Evolutionary conservation across 92 coral and sea anemone genomes (phyloP), one percentile per base, ranked within the genome.

Genomic region (Epizoanthus ramosus): DNA sequence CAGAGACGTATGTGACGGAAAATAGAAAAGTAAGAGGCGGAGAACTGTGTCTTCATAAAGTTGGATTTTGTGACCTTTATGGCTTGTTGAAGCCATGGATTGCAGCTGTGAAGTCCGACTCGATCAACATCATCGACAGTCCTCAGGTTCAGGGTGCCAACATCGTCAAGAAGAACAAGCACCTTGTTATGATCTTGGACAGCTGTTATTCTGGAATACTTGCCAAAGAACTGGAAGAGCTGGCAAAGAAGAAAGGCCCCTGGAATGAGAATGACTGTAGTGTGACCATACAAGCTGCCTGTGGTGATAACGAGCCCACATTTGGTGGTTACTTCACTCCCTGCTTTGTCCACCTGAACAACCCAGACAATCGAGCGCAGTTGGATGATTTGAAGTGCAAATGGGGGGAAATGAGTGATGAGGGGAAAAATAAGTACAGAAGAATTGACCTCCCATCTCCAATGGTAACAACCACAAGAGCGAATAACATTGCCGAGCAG

Each of bases 231-330:
- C 83, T 91, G 71, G 8, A 37, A 1, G 33, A 63, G 50, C 12
- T 64, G 17, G 6, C 75, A 16, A 17, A 68, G 18, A 17, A 4
- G 39, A 58, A 6, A 66, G 68, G 66, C 9, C 72, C 73, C 17
- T 41, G 84, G 81, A 79, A 80, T 68, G 54, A 64, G 54, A 19
- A 63, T 22, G 90, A 79, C n/a, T 85, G 83, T 71, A 79, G 67
- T 15, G 76, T 91, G 23, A 91, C 94, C 59, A 75, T 88, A n/a
- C 94, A 91, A 86, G 70, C 94, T 54, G 90, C 94, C 35, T 91
- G 92, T 81, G 84, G 90, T 1, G 60, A 71, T 24, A 65, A 79
- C 22, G 90, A 91, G 77, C 18, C 18, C 3, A 79, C 92, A 0
- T 63, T 39, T 68, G 94, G 90, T 25, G 94, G 92, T 12, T 91